Evolutionary conservation across 2,888 invertebrate species (phyloP), one percentile per base, ranked within the genome.

Genomic region (Xiphydria camelus): DNA sequence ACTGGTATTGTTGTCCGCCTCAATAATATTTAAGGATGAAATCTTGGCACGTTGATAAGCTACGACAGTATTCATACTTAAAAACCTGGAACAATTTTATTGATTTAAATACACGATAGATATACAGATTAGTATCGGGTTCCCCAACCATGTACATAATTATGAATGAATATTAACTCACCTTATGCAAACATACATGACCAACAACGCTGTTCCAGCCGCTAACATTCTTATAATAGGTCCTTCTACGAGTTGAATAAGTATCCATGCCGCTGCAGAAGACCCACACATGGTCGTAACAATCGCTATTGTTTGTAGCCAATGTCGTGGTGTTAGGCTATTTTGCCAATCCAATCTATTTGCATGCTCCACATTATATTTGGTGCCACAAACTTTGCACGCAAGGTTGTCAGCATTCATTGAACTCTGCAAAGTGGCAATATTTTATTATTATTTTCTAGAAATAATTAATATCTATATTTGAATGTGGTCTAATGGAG

Each of bases 41-140:
- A 93, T 90, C 78, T 90, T 91, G 60, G 94, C 93, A 49, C 91
- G 84, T 66, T 93, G 91, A 79, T 92, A 93, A n/a, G 93, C 93
- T 43, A 88, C 87, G 37, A 91, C 86, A 2, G 92, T 91, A 68
- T 91, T 92, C 73, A 90, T 86, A 50, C 92, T 90, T 54, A 94
- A 80, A 73, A 89, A 89, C 75, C 94, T 93, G 76, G 15, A 22
- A 15, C 17, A 7, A 4, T 25, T 25, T 14, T 26, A 9, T 35
- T 4, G 3, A 23, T 14, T 26, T 17, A 19, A 4, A 18, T 29
- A 4, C n/a, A n/a, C n/a, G n/a, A n/a, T n/a, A n/a, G n/a, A 21
- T 31, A 7, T n/a, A 19, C 37, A n/a, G 12, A 19, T 40, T 35
- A 26, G 25, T 23, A 34, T 12, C 14, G n/a, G n/a, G n/a, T n/a